phyloP scores from a whole-genome alignment of 1,140 invertebrate genomes.

The Leptinotarsa defecta region DNA sequence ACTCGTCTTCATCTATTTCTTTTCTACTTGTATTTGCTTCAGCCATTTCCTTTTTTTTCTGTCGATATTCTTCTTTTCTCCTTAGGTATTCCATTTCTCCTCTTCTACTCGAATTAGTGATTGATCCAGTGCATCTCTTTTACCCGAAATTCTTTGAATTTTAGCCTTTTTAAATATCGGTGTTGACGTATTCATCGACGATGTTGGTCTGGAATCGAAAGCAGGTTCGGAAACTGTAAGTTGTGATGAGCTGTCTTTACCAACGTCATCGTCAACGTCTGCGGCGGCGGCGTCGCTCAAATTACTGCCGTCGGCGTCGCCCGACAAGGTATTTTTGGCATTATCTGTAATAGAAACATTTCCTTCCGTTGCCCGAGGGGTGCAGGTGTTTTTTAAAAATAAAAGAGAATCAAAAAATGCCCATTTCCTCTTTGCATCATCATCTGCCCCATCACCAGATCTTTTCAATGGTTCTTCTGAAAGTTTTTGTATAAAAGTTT shows the following conservation, averaged over 20 bases:
- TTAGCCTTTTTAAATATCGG: neutral
- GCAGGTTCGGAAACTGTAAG: neutral
- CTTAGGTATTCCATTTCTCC: slow-evolving; percentile 15
- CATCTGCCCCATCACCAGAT: too few relatives aligned
- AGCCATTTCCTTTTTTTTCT: slow-evolving; percentile 9
- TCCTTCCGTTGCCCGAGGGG: too few relatives aligned
- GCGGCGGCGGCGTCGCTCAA: neutral
- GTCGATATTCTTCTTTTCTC: slow-evolving; percentile 16
- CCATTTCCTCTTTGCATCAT: too few relatives aligned
- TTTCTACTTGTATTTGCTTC: neutral
- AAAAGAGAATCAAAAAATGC: too few relatives aligned
- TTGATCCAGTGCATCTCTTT: neutral
- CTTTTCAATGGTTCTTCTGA: too few relatives aligned
- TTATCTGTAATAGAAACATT: too few relatives aligned
- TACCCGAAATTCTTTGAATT: neutral
- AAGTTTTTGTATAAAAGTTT: too few relatives aligned
- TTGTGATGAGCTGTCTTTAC: slow-evolving; percentile 13
- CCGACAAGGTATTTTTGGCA: too few relatives aligned
- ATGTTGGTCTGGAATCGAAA: too few relatives aligned
- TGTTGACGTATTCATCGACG: neutral
- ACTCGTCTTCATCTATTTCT: slow-evolving; percentile 20
- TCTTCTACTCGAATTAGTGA: slow-evolving; percentile 14
- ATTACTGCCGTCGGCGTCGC: neutral
- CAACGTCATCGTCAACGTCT: slow-evolving; percentile 18
- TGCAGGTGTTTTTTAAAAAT: too few relatives aligned